These are phyloP conservation scores for Phataginus tricuspis DNA, from an alignment of 2,797 vertebrate genomes.

Conservation along the genomic window DNA sequence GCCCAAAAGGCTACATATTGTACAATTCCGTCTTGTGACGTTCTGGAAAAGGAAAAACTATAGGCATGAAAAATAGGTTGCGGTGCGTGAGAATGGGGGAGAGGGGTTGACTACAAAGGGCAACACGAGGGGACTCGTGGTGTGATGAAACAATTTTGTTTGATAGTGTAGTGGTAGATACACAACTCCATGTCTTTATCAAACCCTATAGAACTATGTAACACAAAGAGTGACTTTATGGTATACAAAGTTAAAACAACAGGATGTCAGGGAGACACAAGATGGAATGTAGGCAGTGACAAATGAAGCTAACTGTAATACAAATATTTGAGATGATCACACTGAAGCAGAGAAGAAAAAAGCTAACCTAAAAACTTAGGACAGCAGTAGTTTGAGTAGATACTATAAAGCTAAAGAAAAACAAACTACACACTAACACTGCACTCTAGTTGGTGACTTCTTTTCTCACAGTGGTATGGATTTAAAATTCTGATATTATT, in stretches of 20 bases:
- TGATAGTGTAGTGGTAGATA: not conserved
- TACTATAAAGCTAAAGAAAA: not conserved
- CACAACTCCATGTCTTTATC: not conserved
- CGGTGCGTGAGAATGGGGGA: not conserved
- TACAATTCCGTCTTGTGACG: too few species aligned
- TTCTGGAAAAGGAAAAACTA: not conserved
- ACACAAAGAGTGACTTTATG: too few species aligned
- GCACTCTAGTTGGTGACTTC: not conserved
- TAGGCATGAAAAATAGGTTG: not conserved
- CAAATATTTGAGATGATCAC: not conserved
- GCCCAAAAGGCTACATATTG: too few species aligned
- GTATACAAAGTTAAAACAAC: not conserved
- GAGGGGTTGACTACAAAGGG: not conserved
- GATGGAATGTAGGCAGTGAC: not conserved
- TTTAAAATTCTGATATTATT: not conserved
- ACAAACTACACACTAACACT: not conserved
- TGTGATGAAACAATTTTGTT: too few species aligned
- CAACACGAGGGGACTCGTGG: too few species aligned
- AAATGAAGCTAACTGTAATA: not conserved
- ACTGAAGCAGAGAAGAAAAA: not conserved
- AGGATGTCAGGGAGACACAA: not conserved
- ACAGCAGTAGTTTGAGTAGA: not conserved
- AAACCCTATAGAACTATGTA: too few species aligned
- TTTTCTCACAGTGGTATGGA: not conserved
- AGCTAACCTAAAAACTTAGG: not conserved